These are phyloP conservation scores for Chrysomallon squamiferum DNA, from an alignment of 1,140 invertebrate species.

Conservation along the genomic window DNA sequence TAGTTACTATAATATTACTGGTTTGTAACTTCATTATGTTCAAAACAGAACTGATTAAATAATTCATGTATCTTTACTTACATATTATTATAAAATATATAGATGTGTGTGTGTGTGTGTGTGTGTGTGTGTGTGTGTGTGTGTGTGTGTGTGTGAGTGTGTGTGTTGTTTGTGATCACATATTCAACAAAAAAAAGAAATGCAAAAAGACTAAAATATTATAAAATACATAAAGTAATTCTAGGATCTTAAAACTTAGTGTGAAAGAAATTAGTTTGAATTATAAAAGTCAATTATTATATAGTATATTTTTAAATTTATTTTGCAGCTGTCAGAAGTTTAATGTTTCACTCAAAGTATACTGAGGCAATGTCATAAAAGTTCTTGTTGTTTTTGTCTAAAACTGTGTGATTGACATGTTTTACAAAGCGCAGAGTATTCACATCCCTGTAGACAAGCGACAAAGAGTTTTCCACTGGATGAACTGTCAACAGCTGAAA, in stretches of 20 bases:
- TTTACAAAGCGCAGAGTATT: constrained; percentile 67
- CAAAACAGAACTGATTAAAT: no score
- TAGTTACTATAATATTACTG: not conserved
- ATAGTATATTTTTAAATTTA: no score
- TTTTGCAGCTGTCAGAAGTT: no score
- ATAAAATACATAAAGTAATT: no score
- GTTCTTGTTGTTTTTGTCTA: constrained; percentile 21
- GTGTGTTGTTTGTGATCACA: not conserved
- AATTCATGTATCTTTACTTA: no score
- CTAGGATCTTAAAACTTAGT: no score
- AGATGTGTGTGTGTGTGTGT: not conserved
- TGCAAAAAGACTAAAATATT: no score
- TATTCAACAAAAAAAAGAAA: not conserved
- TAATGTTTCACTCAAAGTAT: constrained; percentile 54
- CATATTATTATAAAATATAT: not conserved
- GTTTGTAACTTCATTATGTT: no score
- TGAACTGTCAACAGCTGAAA: constrained; percentile 64
- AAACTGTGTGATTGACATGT: constrained; percentile 61
- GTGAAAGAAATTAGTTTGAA: no score
- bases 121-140: not conserved
- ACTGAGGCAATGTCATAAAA: constrained; percentile 54
- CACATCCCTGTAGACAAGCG: constrained; percentile 66
- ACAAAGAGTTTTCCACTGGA: constrained; percentile 64
- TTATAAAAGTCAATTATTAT: no score
- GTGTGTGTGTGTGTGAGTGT: not conserved